phyloP scores from a whole-genome alignment of 37 sponge, comb jelly and placozoan genomes.

The Halichondria panicea region DNA sequence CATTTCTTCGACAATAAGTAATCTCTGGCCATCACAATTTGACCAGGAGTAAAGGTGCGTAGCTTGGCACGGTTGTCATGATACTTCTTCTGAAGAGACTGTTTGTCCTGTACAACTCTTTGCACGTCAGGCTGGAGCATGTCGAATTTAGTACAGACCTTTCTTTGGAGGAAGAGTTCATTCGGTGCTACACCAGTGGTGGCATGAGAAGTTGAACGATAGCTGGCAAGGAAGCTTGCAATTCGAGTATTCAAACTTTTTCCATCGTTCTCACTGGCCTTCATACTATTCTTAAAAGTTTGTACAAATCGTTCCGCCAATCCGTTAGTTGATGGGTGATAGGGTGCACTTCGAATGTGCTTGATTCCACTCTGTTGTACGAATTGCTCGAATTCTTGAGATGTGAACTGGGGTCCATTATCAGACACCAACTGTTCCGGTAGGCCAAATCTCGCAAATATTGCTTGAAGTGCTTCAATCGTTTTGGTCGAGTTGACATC shows the following conservation, averaged over 20 bases:
- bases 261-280: neutral
- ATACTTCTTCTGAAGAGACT: too few species aligned
- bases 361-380: constrained; percentile 25
- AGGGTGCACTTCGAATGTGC: constrained; percentile 45
- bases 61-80: too few species aligned
- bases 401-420: constrained; percentile 58
- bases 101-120: too few species aligned
- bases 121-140: too few species aligned
- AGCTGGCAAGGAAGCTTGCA: constrained; percentile 6
- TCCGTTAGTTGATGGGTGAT: constrained; percentile 49
- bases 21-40: too few species aligned
- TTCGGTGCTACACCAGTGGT: too few species aligned
- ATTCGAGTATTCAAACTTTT: constrained; percentile 1
- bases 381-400: constrained; percentile 31
- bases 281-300: constrained; percentile 34
- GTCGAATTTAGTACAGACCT: neutral
- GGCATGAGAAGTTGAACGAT: constrained; percentile 29
- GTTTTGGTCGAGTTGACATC: constrained; percentile 28
- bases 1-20: too few species aligned
- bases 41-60: too few species aligned
- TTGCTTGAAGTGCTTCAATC: constrained; percentile 22
- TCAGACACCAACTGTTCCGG: constrained; percentile 44
- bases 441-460: constrained; percentile 44
- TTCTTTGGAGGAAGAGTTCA: neutral
- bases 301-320: constrained; percentile 46